Evolutionary conservation across 1,140 invertebrate genomes (phyloP).

Genomic region (Cotesia glomerata): DNA sequence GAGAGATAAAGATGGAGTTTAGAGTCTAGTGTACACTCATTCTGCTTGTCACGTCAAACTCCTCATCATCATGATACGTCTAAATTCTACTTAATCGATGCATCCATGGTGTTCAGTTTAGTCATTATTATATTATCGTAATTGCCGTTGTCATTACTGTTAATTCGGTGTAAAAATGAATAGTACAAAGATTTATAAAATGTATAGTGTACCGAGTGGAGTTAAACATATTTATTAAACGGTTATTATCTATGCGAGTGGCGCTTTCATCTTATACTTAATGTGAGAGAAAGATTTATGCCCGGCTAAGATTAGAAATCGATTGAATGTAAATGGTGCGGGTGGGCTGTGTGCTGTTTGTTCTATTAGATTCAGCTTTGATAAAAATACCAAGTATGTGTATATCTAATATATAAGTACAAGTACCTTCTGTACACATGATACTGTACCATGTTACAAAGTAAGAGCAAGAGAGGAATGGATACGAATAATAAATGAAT

Average conservation of each 20-base stretch:
- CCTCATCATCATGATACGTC: constrained; percentile 6
- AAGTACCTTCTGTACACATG: not conserved
- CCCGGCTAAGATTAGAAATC: constrained; percentile 20
- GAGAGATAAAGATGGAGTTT: not conserved
- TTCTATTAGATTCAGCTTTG: not conserved
- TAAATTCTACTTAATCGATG: constrained; percentile 8
- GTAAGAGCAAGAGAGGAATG: too few relatives aligned
- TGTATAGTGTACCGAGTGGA: too few relatives aligned
- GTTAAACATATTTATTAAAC: not conserved
- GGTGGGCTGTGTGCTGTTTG: constrained; percentile 5
- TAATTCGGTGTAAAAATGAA: not conserved
- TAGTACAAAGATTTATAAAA: not conserved
- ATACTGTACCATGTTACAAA: too few relatives aligned
- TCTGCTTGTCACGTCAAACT: constrained; percentile 14
- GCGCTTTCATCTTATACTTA: constrained; percentile 25
- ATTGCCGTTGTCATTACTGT: not conserved
- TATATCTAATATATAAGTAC: too few relatives aligned
- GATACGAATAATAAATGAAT: not conserved
- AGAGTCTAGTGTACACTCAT: constrained; percentile 6
- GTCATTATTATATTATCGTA: not conserved
- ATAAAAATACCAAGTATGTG: not conserved
- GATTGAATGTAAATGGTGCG: constrained; percentile 11
- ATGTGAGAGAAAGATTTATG: constrained; percentile 6
- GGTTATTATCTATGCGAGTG: constrained; percentile 9
- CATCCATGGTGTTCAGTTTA: not conserved